Evolutionary conservation across 2,888 invertebrate species (phyloP).

Genomic region (Kryphioiulus occultus): DNA sequence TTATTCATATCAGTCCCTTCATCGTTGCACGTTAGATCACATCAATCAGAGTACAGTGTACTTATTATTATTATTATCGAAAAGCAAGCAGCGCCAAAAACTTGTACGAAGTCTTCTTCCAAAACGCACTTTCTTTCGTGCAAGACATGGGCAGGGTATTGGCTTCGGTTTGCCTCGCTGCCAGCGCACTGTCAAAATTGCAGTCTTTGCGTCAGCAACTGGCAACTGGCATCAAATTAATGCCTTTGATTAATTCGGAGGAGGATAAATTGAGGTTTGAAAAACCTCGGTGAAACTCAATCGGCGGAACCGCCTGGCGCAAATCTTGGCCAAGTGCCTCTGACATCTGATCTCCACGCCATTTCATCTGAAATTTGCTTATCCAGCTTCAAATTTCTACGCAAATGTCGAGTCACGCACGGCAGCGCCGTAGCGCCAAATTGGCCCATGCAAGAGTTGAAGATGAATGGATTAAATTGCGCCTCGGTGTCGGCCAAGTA

Average conservation of each 20-base stretch:
- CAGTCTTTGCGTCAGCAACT: background rate
- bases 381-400: conserved; percentile 23
- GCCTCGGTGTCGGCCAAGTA: background rate
- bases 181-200: background rate
- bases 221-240: background rate
- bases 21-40: too few species aligned
- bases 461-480: conserved; percentile 7
- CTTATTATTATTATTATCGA: too few species aligned
- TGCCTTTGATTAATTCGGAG: background rate
- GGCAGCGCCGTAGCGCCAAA: conserved; percentile 12
- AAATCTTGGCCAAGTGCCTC: background rate
- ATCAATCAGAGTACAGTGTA: too few species aligned
- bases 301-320: background rate
- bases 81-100: too few species aligned
- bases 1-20: too few species aligned
- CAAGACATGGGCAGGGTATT: too few species aligned
- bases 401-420: conserved; percentile 23
- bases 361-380: background rate
- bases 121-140: too few species aligned
- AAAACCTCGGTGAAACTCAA: background rate
- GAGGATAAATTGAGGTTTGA: background rate
- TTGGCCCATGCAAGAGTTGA: background rate
- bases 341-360: background rate
- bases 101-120: too few species aligned
- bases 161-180: background rate